Base-by-base conservation (phyloP, 1,140 invertebrate species). In the Andricus grossulariae region DNA sequence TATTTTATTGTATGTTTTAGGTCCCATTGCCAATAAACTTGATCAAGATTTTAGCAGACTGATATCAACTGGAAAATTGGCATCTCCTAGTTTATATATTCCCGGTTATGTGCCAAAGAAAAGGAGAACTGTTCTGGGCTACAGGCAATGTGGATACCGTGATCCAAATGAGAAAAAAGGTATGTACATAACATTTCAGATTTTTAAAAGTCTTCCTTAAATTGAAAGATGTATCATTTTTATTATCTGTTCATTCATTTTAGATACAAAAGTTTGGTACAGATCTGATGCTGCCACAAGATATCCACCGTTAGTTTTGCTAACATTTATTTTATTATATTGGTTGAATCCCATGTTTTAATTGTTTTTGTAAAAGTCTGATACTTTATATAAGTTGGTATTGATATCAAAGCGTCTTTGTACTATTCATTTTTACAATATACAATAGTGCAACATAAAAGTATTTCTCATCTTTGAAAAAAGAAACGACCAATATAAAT, bases 41-140 rank as follows among this genome's bases (percentile, higher is more conserved):
- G 96, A 97, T 87, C 92, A 95, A 89, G 96, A 97, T 86, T 96
- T 96, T 86, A 95, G 93, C 66, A 92, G 94, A 78, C 88, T 98
- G 45, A 90, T 98, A 73, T 94, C 94, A 18, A 94, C 93, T 12
- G 95, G 96, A 15, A 93, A 94, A 83, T 90, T 97, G 70, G 94
- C 95, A 77, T 88, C 93, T 4, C 96, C 96, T 0, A 96, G 94
- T 88, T 92, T 98, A 49, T 94, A 93, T 75, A 96, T 97, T 85
- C 95, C 95, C 1, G 96, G 96, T 15, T 96, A 94, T 86, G 91
- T 95, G 39, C 92, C 94, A 80, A 89, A 88, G 7, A 96, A 96
- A 86, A 90, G 95, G 54, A 96, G 96, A 88, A 87, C 88, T 5
- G 94, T 94, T 51, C 91, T 95, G 12, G 94, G 94, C 0, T 95